Conservation (phyloP, 2,113 vertebrate species). For the Indicator indicator region DNA sequence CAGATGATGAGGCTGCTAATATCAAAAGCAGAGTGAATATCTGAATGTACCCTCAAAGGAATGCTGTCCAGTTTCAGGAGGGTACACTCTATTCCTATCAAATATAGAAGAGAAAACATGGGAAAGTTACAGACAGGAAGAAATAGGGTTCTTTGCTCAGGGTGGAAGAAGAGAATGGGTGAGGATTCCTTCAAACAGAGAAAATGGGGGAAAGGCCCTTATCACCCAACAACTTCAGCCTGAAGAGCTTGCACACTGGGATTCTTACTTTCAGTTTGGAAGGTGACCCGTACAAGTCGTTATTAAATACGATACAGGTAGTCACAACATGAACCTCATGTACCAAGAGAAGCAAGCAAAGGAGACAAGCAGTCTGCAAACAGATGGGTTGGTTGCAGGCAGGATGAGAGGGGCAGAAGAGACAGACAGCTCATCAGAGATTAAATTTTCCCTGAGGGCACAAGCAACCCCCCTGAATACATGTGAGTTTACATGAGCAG, state of each 20-base stretch:
- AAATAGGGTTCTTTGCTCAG: not conserved
- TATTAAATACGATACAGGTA: not conserved
- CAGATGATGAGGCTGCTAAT: not conserved
- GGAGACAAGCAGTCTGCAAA: not conserved
- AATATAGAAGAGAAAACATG: not conserved
- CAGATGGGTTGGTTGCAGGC: not conserved
- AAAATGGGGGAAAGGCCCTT: not conserved
- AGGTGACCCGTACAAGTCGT: not conserved
- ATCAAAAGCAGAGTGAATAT: not conserved
- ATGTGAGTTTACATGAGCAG: not conserved
- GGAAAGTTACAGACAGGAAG: not conserved
- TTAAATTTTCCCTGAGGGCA: not conserved
- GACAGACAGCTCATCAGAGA: conserved; percentile 7
- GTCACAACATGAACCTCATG: not conserved
- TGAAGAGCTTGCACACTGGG: not conserved
- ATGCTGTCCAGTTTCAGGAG: not conserved
- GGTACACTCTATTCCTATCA: not conserved
- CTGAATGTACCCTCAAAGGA: not conserved
- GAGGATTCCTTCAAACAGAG: not conserved
- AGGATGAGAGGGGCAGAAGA: conserved; percentile 4
- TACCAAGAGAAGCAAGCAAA: not conserved
- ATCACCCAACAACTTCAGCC: not conserved
- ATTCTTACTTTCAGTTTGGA: not conserved
- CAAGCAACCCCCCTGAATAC: not conserved
- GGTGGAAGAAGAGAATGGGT: not conserved